phyloP scores from a whole-genome alignment of 1,140 invertebrate species.

The Ooceraea biroi region DNA sequence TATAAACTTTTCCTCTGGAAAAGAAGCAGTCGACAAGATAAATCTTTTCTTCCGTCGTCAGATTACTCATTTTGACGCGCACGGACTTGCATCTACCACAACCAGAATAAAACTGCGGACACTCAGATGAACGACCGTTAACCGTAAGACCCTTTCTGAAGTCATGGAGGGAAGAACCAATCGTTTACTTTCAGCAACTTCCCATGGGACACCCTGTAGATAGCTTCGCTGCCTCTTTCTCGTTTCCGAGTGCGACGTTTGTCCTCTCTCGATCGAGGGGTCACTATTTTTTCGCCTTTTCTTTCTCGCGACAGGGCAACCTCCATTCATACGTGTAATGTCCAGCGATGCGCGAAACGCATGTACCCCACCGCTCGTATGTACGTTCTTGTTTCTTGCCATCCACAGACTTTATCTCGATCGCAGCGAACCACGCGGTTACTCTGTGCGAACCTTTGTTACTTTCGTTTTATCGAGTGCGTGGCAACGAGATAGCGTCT shows the following conservation, averaged over 20 bases:
- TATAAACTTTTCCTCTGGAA: no score
- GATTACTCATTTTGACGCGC: no score
- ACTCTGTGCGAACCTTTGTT: slow-evolving; percentile 41
- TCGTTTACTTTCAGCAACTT: no score
- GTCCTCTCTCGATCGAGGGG: neutral
- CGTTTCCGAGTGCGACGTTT: slow-evolving; percentile 1
- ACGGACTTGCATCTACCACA: no score
- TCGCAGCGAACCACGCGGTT: slow-evolving; percentile 35
- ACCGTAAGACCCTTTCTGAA: no score
- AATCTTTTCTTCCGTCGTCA: no score
- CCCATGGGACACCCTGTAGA: no score
- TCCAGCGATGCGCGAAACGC: slow-evolving; percentile 52
- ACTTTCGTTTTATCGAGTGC: slow-evolving; percentile 35
- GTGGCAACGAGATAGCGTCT: slow-evolving; percentile 55
- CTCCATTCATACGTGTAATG: slow-evolving; percentile 36
- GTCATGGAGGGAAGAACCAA: no score
- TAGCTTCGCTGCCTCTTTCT: neutral
- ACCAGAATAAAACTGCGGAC: no score
- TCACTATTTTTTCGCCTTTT: neutral
- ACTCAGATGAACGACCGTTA: no score
- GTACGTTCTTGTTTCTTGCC: slow-evolving; percentile 18
- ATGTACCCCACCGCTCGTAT: slow-evolving; percentile 17
- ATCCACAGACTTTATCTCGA: slow-evolving; percentile 30
- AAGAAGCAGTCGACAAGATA: no score
- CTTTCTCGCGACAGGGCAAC: neutral